Conservation (phyloP, 2,113 vertebrate species). For the Zosterops japonicus region DNA sequence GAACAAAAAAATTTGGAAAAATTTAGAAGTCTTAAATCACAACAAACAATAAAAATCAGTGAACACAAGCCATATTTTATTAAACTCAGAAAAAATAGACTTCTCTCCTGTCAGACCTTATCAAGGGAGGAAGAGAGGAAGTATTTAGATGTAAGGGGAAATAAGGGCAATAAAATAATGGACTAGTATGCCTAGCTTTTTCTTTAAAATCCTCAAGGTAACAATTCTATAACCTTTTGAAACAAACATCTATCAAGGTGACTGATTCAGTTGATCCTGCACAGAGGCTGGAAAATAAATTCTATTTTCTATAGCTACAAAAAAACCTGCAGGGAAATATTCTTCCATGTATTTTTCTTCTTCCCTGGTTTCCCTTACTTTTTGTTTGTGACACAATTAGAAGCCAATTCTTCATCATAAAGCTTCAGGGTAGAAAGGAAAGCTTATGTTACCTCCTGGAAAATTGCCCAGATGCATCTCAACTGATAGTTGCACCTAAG, state of each 20-base stretch:
- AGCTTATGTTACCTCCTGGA: not conserved
- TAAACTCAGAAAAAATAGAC: not conserved
- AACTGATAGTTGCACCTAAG: not conserved
- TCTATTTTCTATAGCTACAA: not conserved
- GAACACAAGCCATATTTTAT: not conserved
- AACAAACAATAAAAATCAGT: not conserved
- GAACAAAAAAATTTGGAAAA: not conserved
- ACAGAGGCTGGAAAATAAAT: not conserved
- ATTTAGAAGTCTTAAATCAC: not conserved
- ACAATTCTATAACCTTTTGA: not conserved
- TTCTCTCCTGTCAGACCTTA: not conserved
- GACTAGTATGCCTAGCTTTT: not conserved
- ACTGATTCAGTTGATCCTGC: not conserved
- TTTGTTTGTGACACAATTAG: not conserved
- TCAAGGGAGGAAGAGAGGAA: not conserved
- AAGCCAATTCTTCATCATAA: not conserved
- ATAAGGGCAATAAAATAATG: not conserved
- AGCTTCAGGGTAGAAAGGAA: not conserved
- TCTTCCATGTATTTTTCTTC: not conserved
- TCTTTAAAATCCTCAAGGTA: not conserved
- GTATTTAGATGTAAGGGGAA: not conserved
- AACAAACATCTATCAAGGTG: not conserved
- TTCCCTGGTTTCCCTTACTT: not conserved
- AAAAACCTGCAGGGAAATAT: not conserved
- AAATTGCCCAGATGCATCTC: slow-evolving; percentile 9